These are phyloP conservation scores for Crossaster papposus DNA, from an alignment of 53 echinoderm and acorn worm genomes.

Conservation along the genomic window DNA sequence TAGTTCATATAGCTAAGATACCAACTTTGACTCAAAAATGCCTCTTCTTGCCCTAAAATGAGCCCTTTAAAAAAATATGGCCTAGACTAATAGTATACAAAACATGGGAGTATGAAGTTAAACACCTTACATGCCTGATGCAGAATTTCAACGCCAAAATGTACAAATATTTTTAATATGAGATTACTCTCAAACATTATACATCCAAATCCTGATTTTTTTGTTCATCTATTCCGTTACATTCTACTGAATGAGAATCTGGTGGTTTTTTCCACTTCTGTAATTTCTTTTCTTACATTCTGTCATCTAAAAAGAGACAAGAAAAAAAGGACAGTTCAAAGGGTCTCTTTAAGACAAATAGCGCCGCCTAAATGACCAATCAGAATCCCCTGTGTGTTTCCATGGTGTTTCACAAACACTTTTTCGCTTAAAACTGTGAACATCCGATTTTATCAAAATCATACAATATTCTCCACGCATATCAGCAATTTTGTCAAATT, in stretches of 20 bases:
- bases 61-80: no score
- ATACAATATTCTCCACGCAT: neutral
- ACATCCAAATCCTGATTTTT: neutral
- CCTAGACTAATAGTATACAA: neutral
- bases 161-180: neutral
- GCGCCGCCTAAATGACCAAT: no score
- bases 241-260: neutral
- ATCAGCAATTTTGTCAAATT: conserved; percentile 7
- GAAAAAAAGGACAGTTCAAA: no score
- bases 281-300: no score
- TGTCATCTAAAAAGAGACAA: no score
- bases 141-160: neutral
- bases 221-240: neutral
- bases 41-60: no score
- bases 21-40: no score
- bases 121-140: neutral
- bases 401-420: neutral
- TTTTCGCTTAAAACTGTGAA: neutral
- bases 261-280: no score
- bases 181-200: neutral
- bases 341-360: no score
- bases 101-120: neutral
- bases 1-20: no score
- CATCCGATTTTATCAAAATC: neutral
- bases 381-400: no score